Evolutionary conservation across 2,888 invertebrate genomes (phyloP), one percentile per base, ranked within the genome.

Genomic region (Drosophila crucigera): DNA sequence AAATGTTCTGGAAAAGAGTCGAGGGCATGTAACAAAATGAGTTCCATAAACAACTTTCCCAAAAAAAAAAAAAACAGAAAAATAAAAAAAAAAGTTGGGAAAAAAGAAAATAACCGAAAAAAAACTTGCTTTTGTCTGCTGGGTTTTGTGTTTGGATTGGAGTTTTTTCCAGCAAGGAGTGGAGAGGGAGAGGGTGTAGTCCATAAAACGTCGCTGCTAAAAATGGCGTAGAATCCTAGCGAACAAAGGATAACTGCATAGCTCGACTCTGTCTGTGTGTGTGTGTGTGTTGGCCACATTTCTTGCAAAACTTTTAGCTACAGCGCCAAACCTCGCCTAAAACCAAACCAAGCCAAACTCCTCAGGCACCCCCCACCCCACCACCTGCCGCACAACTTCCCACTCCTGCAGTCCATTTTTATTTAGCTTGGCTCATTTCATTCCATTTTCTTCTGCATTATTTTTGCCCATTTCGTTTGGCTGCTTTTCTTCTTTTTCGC

Each of bases 41-140:
- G 82, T 90, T 89, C 86, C 90, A 83, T 89, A 89, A 90, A 79
- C 84, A 90, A 88, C 86, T 88, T 88, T 89, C 80, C 73, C 76
- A 88, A 85, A 85, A 71, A 73, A 72, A 72, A 39, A 67, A 63
- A 53, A 16, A 19, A 60, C 22, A 47, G 16, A 47, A 16, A 47
- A 47, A 47, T 47, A 9, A n/a, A 31, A 52, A 52, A 52, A 25
- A 31, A 14, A 52, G n/a, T 31, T 22, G 33, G 52, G 43, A 55
- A 41, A 52, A 58, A 28, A 53, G 54, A 68, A 63, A 30, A 35
- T 25, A 59, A 64, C n/a, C 19, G 55, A 69, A 37, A 47, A 47
- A 64, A 78, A 77, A 54, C 41, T 41, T 62, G 76, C 80, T 76
- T 79, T 80, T 79, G 80, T 79, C 76, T 78, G 78, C 60, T 72